Evolutionary conservation across 2,113 vertebrate genomes (phyloP).

Genomic region (Picathartes gymnocephalus): DNA sequence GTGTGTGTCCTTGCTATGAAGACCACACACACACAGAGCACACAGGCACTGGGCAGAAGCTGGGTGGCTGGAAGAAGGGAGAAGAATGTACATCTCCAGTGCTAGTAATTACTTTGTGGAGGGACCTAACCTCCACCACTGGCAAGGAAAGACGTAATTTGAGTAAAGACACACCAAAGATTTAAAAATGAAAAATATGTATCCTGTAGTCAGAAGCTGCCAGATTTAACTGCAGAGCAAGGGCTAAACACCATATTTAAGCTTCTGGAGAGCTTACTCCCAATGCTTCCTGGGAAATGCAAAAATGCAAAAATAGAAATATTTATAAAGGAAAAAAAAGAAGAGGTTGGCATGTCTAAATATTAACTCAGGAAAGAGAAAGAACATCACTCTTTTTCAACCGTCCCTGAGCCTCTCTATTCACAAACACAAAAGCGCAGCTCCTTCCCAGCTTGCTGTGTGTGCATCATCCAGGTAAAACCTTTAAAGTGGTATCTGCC

Average conservation of each 20-base stretch:
- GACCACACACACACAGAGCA: neutral
- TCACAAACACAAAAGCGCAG: accelerated
- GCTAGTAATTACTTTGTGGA: neutral
- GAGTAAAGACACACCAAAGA: slow-evolving; percentile 16
- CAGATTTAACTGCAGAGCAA: neutral
- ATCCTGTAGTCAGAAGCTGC: slow-evolving; percentile 30
- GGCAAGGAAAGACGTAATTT: slow-evolving; percentile 52
- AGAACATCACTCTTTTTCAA: neutral
- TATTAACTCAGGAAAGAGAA: neutral
- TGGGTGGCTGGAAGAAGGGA: neutral
- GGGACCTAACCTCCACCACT: slow-evolving; percentile 3
- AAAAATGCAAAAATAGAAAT: neutral
- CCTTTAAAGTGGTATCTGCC: neutral
- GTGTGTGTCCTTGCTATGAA: neutral
- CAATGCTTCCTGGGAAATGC: neutral
- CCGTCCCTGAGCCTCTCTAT: neutral
- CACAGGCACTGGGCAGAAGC: neutral
- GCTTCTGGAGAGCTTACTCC: neutral
- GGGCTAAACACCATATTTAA: neutral
- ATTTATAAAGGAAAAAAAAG: neutral
- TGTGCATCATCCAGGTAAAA: neutral
- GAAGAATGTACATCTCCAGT: neutral
- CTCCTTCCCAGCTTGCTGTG: neutral
- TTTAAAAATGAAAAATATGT: neutral
- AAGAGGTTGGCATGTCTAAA: neutral